Evolutionary conservation across 2,888 invertebrate genomes (phyloP).

Genomic region (Netelia melanura): DNA sequence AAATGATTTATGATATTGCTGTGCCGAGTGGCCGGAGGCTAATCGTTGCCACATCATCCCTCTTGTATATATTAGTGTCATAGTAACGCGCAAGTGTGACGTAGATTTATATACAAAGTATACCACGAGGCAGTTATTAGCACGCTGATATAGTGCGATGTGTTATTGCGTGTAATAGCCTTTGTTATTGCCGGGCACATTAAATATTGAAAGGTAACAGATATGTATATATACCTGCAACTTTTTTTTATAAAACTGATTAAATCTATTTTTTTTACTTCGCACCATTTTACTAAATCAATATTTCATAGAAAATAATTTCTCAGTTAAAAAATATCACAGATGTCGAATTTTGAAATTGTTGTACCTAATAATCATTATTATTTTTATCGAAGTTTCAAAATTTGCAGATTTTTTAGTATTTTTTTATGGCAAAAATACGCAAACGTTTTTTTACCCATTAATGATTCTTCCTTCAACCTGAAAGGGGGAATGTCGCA

Average conservation of each 20-base stretch:
- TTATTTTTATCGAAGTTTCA: too few relatives aligned
- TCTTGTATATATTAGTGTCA: constrained; percentile 15
- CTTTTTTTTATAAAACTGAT: too few relatives aligned
- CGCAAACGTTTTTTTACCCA: background rate
- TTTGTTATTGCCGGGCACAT: background rate
- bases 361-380: too few relatives aligned
- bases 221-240: too few relatives aligned
- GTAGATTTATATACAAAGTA: background rate
- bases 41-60: constrained; percentile 38
- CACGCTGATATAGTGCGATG: background rate
- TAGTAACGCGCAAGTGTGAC: background rate
- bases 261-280: too few relatives aligned
- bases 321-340: too few relatives aligned
- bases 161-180: background rate
- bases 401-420: too few relatives aligned
- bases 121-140: background rate
- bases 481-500: background rate
- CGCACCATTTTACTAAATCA: too few relatives aligned
- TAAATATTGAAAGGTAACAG: too few relatives aligned
- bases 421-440: too few relatives aligned
- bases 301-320: too few relatives aligned
- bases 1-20: constrained; percentile 33
- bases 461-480: background rate
- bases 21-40: constrained; percentile 15
- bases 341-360: too few relatives aligned